Percentiles rank a stretch among this genome's conserved stretches.
These are phyloP conservation scores for Dipodomys ordii DNA, from an alignment of 2,113 vertebrate species.

Conservation along the genomic window DNA sequence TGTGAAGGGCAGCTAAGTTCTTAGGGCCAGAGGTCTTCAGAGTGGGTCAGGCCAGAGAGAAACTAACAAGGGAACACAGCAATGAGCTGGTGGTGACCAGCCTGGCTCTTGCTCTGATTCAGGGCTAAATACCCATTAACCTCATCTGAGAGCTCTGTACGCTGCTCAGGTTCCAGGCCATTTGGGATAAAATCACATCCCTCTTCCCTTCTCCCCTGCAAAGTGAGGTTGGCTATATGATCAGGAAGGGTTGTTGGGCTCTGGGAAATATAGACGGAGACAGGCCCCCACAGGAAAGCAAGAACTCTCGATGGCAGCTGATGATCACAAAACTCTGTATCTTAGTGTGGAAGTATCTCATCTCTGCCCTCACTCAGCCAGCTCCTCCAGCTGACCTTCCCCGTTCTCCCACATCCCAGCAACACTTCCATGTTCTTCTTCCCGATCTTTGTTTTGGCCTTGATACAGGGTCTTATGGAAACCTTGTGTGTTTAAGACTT, in stretches of 20 bases:
- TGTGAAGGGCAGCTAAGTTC: not conserved
- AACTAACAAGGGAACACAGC: not conserved
- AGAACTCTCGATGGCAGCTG: not conserved
- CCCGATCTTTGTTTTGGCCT: not conserved
- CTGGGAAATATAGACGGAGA: not conserved
- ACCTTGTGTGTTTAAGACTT: not conserved
- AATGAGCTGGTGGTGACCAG: not conserved
- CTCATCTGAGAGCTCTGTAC: rapidly evolving
- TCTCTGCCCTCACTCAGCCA: not conserved
- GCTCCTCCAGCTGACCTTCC: not conserved
- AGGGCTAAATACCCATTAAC: not conserved
- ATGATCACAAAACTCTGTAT: not conserved
- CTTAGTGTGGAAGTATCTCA: no score
- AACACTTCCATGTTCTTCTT: no score
- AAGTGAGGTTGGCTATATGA: not conserved
- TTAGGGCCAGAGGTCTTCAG: not conserved
- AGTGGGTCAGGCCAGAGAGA: not conserved
- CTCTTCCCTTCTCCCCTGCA: not conserved
- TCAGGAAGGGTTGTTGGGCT: not conserved
- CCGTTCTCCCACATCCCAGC: not conserved
- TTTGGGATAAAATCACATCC: not conserved
- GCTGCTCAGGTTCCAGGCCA: not conserved
- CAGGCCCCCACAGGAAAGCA: not conserved
- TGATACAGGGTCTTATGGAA: not conserved
- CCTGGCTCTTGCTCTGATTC: not conserved